Base-by-base conservation (phyloP, 2,113 vertebrate species). In the Nerophis lumbriciformis region DNA sequence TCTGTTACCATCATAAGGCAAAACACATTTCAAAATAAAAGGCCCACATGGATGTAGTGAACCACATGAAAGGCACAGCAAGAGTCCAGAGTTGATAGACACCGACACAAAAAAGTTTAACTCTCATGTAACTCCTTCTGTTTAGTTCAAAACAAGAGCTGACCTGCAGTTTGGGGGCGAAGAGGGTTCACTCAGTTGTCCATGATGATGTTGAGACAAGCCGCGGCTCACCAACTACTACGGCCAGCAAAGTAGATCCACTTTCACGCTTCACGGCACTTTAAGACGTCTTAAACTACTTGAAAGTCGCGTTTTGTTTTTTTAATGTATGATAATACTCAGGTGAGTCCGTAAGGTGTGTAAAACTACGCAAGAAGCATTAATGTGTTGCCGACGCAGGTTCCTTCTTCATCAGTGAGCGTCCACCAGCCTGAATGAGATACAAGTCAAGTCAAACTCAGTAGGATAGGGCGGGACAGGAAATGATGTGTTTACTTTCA, bases 131-230 rank as follows among this genome's bases (percentile, higher is more conserved):
- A 21, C 4, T 38, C 1, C 28, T 9, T 14, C 5, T 2, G 3
- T 56, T 50, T 50, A 8, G 37, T 51, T 51, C 13, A 36, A 16
- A 52, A 59, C 2, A 7, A 48, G 35, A 21, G 1, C 78, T 59
- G 59, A 83, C 84, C 74, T 83, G 72, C 61, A 7, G 2, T 54
- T 54, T 38, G 54, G 19, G 38, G 15, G 49, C 16, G 5, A 12
- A 11, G 42, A n/a, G 42, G 42, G 6, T 11, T 51, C 50, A 73
- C 50, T 79, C 64, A 71, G 59, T 59, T 65, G 63, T 60, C 68
- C 76, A 74, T 68, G 56, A 72, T 70, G 56, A 0, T 53, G 70
- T 9, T 16, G 45, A 64, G 28, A 7, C 13, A 56, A 64, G 39
- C 16, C 8, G 12, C 49, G 53, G 36, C 51, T 66, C 75, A 44